Conservation (phyloP, 1,140 invertebrate genomes). For the Zaprionus gabonicus region DNA sequence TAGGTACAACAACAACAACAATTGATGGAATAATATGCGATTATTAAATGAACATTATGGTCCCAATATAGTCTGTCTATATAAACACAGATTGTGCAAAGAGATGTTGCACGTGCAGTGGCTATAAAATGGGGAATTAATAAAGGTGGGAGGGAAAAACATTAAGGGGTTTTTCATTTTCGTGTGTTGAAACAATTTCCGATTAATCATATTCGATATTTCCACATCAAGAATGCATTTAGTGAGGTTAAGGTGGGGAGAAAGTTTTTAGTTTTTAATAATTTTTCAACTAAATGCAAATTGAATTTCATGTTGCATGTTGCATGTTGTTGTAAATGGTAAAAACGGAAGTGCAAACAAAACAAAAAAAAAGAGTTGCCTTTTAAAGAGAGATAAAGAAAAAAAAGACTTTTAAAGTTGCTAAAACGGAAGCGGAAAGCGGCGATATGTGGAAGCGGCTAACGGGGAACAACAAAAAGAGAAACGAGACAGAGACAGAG, state of each 20-base stretch:
- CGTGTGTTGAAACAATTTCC: not conserved
- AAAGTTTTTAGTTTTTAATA: conserved; percentile 37
- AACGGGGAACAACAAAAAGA: conserved; percentile 7
- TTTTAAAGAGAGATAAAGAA: conserved; percentile 15
- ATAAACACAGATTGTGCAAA: conserved; percentile 10
- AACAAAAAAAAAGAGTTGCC: conserved; percentile 19
- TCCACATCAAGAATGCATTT: not conserved
- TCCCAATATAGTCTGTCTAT: conserved; percentile 1
- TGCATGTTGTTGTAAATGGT: conserved; percentile 30
- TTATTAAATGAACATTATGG: conserved; percentile 14
- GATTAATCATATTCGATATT: not conserved
- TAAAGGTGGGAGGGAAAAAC: not conserved
- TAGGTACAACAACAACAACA: conserved; percentile 4
- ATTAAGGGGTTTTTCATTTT: not conserved
- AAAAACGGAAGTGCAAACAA: conserved; percentile 40
- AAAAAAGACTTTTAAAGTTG: conserved; percentile 26
- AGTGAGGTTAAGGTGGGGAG: conserved; percentile 2
- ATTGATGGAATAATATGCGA: conserved; percentile 22
- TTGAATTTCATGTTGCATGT: conserved; percentile 35
- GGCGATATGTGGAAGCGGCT: conserved; percentile 9
- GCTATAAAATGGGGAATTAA: conserved; percentile 3
- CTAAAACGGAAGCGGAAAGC: conserved; percentile 50
- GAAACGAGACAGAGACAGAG: not conserved
- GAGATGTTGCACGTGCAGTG: conserved; percentile 23
- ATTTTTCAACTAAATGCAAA: conserved; percentile 39